These are phyloP conservation scores for Lophochroa leadbeateri DNA, from an alignment of 2,113 vertebrate species.

Conservation along the genomic window DNA sequence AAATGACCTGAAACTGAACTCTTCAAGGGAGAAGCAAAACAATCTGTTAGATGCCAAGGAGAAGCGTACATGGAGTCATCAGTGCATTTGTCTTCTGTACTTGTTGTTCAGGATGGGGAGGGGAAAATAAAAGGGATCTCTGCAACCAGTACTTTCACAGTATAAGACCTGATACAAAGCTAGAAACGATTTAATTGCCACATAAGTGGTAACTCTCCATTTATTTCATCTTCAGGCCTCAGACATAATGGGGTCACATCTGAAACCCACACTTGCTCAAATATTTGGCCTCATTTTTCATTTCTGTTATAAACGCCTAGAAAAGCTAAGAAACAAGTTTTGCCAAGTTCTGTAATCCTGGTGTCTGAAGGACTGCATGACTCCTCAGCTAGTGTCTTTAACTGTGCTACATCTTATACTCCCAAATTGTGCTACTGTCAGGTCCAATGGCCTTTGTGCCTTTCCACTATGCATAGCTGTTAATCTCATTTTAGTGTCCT, in stretches of 20 bases:
- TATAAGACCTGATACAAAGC: neutral
- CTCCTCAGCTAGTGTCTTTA: neutral
- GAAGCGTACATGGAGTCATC: neutral
- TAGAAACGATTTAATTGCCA: neutral
- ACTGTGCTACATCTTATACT: neutral
- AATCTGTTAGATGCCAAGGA: slow-evolving; percentile 19
- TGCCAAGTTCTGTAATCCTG: neutral
- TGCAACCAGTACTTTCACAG: neutral
- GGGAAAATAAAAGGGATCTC: neutral
- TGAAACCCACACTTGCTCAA: neutral
- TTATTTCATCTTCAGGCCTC: neutral
- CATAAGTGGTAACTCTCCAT: neutral
- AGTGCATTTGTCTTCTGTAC: neutral
- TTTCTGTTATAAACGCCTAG: neutral
- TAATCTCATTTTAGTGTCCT: neutral
- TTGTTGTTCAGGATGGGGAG: neutral
- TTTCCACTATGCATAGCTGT: neutral
- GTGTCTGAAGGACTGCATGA: neutral
- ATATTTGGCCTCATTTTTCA: neutral
- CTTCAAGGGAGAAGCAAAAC: slow-evolving; percentile 20
- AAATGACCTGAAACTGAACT: slow-evolving; percentile 49
- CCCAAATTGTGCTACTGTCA: neutral
- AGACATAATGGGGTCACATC: neutral
- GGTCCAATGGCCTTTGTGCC: neutral
- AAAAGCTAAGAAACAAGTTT: neutral